Conservation (phyloP, 2,113 vertebrate species). For the Rhinogobius similis region DNA sequence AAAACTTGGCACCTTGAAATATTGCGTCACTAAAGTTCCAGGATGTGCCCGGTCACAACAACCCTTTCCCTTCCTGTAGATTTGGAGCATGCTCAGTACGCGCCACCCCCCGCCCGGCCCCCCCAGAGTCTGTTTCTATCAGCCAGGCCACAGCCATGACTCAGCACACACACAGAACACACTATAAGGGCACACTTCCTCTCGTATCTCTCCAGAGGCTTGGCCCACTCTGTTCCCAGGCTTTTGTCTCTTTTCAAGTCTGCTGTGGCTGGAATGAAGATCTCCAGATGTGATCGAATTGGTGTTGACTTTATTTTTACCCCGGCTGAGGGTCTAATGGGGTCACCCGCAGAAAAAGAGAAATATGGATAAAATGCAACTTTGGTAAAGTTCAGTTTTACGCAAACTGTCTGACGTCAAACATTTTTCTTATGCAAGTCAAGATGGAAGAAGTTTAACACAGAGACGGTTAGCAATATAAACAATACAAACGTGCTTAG, state of each 20-base stretch:
- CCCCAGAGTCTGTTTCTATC: constrained; percentile 75
- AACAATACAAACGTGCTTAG: background rate
- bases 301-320: constrained; percentile 43
- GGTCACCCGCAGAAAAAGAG: constrained; percentile 21
- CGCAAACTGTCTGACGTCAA: constrained; percentile 29
- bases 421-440: constrained; percentile 8
- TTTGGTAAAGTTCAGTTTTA: constrained; percentile 21
- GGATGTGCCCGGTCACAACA: constrained; percentile 69
- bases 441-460: background rate
- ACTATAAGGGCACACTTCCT: constrained; percentile 55
- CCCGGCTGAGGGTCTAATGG: constrained; percentile 17
- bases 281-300: constrained; percentile 56
- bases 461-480: background rate
- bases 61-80: constrained; percentile 66
- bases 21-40: constrained; percentile 70
- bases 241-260: constrained; percentile 56
- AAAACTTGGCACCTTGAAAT: constrained; percentile 56
- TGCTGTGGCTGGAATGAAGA: constrained; percentile 37
- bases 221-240: constrained; percentile 66
- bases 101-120: constrained; percentile 66
- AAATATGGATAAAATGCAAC: constrained; percentile 6
- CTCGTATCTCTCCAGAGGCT: constrained; percentile 55
- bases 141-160: constrained; percentile 80
- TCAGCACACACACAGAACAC: constrained; percentile 79
- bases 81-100: constrained; percentile 64